These are phyloP conservation scores for Hydrolagus colliei DNA, from an alignment of 2,797 vertebrate species.

Conservation along the genomic window DNA sequence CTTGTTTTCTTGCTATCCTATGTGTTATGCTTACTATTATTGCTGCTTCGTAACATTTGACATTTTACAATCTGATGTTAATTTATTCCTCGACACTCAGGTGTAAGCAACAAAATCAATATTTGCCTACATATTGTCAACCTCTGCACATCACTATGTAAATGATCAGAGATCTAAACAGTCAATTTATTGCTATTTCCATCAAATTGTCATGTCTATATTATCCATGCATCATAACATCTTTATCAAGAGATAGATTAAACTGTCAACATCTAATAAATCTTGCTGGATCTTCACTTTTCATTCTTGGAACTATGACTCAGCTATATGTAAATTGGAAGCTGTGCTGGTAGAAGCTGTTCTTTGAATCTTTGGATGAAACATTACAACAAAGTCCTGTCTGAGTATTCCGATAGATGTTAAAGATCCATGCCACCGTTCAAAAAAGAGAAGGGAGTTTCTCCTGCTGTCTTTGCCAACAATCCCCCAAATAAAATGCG, in stretches of 20 bases:
- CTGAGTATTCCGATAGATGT: too few species aligned
- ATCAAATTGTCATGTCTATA: conserved; percentile 6
- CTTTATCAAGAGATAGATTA: conserved; percentile 21
- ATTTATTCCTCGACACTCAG: conserved; percentile 3
- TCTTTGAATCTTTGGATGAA: neutral
- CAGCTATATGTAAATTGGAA: neutral
- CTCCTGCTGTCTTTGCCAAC: too few species aligned
- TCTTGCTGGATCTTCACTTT: neutral
- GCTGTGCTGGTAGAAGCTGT: neutral
- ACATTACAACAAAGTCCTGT: too few species aligned
- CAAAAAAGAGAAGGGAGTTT: too few species aligned
- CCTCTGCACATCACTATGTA: neutral
- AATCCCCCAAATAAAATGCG: too few species aligned
- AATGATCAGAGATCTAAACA: conserved; percentile 8
- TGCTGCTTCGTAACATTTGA: neutral
- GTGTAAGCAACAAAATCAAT: conserved; percentile 16
- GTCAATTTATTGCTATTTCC: neutral
- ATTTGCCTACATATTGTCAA: conserved; percentile 26
- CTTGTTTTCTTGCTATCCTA: neutral
- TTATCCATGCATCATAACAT: conserved; percentile 3
- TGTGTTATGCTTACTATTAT: neutral
- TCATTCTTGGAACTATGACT: neutral
- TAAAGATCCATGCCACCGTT: too few species aligned
- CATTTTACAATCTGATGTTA: conserved; percentile 24
- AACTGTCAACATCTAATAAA: neutral